These are phyloP conservation scores for Apamea monoglypha DNA, from an alignment of 2,888 invertebrate genomes.

Conservation along the genomic window DNA sequence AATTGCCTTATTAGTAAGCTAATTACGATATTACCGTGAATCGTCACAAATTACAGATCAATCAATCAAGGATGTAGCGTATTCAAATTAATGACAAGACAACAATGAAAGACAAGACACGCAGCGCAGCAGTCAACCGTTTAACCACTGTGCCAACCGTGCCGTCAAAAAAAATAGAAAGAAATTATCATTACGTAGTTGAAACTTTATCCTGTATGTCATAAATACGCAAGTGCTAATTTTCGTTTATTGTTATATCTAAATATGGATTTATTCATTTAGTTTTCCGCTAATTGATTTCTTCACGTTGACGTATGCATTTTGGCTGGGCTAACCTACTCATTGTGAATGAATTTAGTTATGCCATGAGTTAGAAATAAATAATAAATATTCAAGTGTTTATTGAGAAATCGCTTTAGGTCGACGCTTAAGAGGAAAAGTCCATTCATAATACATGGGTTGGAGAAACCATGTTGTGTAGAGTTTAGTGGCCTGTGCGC, in stretches of 20 bases:
- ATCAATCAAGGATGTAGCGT: no score
- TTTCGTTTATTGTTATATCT: neutral
- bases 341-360: neutral
- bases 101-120: no score
- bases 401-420: slow-evolving; percentile 21
- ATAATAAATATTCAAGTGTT: slow-evolving; percentile 19
- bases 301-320: neutral
- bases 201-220: slow-evolving; percentile 18
- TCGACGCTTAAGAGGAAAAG: slow-evolving; percentile 43
- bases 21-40: slow-evolving; percentile 22
- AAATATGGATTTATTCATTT: neutral
- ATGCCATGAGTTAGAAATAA: neutral
- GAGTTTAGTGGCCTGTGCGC: slow-evolving; percentile 2
- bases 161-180: slow-evolving; percentile 29
- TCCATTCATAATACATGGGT: slow-evolving; percentile 27
- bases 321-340: neutral
- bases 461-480: slow-evolving; percentile 42
- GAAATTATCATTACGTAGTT: slow-evolving; percentile 32
- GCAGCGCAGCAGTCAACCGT: no score
- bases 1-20: slow-evolving; percentile 33
- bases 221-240: neutral
- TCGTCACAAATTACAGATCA: slow-evolving; percentile 24
- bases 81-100: no score
- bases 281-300: neutral
- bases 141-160: no score